Conservation (phyloP, 2,797 vertebrate species). For the Neopelma chrysocephalum region DNA sequence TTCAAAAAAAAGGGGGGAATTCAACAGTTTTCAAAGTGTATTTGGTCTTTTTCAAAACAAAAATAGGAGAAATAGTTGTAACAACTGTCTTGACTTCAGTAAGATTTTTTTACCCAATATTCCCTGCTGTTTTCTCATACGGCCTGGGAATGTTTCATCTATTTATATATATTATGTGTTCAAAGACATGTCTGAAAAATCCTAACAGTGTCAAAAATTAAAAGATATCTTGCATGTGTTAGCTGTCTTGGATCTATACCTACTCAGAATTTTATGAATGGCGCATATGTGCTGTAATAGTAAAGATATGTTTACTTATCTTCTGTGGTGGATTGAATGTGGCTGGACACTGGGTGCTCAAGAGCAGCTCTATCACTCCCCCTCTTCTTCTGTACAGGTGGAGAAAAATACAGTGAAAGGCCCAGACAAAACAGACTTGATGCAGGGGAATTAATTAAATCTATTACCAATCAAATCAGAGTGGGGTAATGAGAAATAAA, state of each 20-base stretch:
- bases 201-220: not conserved
- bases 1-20: not conserved
- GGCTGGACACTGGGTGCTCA: not conserved
- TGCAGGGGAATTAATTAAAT: not conserved
- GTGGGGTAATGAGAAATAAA: not conserved
- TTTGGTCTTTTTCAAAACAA: not conserved
- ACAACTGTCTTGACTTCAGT: not conserved
- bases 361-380: rapidly evolving
- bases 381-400: not conserved
- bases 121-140: not conserved
- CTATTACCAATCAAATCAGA: not conserved
- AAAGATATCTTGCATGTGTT: not conserved
- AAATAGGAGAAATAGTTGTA: not conserved
- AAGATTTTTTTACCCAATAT: not conserved
- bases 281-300: not conserved
- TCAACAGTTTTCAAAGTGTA: not conserved
- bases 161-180: not conserved
- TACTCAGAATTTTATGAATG: not conserved
- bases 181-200: not conserved
- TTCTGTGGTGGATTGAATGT: not conserved
- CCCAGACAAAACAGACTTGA: not conserved
- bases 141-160: not conserved
- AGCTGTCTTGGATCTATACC: not conserved
- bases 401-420: not conserved
- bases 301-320: not conserved